These are phyloP conservation scores for Scatophagus argus DNA, from an alignment of 2,113 vertebrate species.

Conservation along the genomic window DNA sequence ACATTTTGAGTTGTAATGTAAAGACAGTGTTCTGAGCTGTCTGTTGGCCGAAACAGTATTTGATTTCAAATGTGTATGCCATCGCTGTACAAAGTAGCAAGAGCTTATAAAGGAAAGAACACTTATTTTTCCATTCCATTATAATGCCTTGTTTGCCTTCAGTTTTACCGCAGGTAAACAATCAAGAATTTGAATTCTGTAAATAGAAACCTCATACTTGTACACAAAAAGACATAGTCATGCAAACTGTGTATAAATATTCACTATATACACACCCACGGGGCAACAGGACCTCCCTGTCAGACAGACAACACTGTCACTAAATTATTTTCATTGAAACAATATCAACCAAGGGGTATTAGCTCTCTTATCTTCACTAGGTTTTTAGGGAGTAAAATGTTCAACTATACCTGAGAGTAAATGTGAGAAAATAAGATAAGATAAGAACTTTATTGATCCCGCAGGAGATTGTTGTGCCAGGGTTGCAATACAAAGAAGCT, in stretches of 20 bases:
- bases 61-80: neutral
- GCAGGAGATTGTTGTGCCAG: no score
- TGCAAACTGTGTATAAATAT: neutral
- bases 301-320: neutral
- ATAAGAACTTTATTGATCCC: no score
- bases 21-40: neutral
- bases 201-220: neutral
- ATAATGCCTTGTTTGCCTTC: neutral
- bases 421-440: no score
- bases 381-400: no score
- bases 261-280: neutral
- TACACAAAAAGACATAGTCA: neutral
- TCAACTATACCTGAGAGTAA: no score
- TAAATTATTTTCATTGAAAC: neutral
- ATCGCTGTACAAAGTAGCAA: neutral
- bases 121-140: neutral
- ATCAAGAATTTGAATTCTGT: neutral
- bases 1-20: neutral
- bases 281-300: neutral
- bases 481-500: no score
- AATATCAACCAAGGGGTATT: neutral
- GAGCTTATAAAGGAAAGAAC: neutral
- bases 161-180: neutral
- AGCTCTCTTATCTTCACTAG: neutral
- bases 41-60: neutral